These are phyloP conservation scores for Atherinomorus stipes DNA, from an alignment of 2,113 vertebrate genomes.

Conservation along the genomic window DNA sequence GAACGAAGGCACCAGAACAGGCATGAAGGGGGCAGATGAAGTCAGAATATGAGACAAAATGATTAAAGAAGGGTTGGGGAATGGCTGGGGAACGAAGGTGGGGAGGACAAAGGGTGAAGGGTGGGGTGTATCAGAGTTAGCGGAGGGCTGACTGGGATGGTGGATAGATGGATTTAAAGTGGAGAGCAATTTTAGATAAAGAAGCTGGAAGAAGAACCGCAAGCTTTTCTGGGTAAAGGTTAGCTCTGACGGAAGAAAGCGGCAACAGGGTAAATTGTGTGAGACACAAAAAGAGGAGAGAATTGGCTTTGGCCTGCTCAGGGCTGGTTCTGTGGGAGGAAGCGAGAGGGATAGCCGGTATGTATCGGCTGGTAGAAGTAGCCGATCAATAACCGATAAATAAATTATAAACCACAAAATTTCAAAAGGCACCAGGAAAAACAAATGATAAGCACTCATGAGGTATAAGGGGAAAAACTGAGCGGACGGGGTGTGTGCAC, in stretches of 20 bases:
- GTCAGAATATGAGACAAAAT: slow-evolving; percentile 47
- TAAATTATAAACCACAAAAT: slow-evolving; percentile 71
- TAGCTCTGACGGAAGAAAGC: slow-evolving; percentile 38
- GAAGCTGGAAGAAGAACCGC: slow-evolving; percentile 49
- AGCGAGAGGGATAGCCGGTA: neutral
- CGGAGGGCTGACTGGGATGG: slow-evolving; percentile 17
- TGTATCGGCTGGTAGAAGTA: slow-evolving; percentile 6
- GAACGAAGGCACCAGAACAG: neutral
- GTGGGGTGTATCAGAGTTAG: slow-evolving; percentile 7
- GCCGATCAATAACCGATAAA: slow-evolving; percentile 73
- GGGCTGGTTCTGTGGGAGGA: slow-evolving; percentile 24
- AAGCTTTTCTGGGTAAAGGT: slow-evolving; percentile 59
- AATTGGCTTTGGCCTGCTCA: slow-evolving; percentile 5
- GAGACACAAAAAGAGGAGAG: slow-evolving; percentile 34
- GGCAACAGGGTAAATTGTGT: slow-evolving; percentile 31
- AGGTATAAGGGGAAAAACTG: slow-evolving; percentile 1
- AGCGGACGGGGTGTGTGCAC: neutral
- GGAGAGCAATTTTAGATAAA: slow-evolving; percentile 51
- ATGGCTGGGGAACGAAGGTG: neutral
- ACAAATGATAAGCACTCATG: slow-evolving; percentile 42
- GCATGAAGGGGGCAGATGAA: slow-evolving; percentile 39
- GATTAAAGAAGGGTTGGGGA: slow-evolving; percentile 44
- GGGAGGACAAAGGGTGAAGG: slow-evolving; percentile 26
- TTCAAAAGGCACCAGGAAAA: slow-evolving; percentile 64
- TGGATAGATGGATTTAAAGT: slow-evolving; percentile 43